Conservation (phyloP, 2,888 invertebrate species). For the Plagodis pulveraria region DNA sequence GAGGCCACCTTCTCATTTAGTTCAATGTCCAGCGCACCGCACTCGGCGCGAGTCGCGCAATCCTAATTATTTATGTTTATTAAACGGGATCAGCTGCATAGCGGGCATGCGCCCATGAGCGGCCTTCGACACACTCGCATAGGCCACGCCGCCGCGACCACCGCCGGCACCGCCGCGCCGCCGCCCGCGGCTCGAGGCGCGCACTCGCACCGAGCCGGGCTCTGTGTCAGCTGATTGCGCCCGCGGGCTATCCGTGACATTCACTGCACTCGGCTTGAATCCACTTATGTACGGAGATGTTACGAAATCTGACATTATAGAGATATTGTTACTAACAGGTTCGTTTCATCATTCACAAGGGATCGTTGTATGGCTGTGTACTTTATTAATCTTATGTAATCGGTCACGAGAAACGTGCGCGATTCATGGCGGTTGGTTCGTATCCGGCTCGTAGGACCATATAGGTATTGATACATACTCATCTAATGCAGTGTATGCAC, state of each 20-base stretch:
- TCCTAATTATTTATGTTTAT: constrained; percentile 5
- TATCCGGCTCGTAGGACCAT: too few species aligned
- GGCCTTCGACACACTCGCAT: neutral
- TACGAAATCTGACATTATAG: constrained; percentile 8
- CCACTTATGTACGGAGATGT: neutral
- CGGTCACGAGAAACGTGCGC: too few species aligned
- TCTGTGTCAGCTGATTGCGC: neutral
- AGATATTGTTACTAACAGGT: neutral
- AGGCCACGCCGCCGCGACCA: neutral
- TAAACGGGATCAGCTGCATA: constrained; percentile 1
- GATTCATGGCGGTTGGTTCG: too few species aligned
- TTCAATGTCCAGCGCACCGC: neutral
- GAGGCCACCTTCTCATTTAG: too few species aligned
- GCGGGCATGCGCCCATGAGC: neutral
- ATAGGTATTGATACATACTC: too few species aligned
- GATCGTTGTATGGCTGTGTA: neutral
- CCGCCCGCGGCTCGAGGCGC: neutral
- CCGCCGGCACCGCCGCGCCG: neutral
- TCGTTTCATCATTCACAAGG: neutral
- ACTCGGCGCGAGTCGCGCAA: neutral
- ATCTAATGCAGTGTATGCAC: too few species aligned
- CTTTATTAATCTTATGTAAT: neutral
- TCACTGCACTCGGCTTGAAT: neutral
- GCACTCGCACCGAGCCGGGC: too few species aligned
- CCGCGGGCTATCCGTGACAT: neutral